phyloP scores from a whole-genome alignment of 2,888 invertebrate species.

The Aspidiotus rigidus region DNA sequence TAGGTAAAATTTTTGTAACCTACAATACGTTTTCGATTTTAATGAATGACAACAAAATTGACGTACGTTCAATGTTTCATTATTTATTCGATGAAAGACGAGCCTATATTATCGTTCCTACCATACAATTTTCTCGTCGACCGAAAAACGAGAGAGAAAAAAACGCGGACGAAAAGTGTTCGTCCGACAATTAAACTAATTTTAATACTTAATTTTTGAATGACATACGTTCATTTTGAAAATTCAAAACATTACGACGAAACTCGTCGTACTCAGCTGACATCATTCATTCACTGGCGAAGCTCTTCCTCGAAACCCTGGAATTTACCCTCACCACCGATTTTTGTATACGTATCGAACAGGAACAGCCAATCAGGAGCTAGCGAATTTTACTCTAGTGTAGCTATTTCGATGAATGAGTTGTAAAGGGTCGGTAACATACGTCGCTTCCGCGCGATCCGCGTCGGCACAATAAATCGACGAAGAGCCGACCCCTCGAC shows the following conservation, averaged over 20 bases:
- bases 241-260: conserved; percentile 12
- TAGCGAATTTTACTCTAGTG: conserved; percentile 28
- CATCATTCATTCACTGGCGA: conserved; percentile 27
- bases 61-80: too few species aligned
- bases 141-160: neutral
- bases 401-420: conserved; percentile 31
- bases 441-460: neutral
- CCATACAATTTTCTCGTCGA: too few species aligned
- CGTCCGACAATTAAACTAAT: neutral
- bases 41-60: too few species aligned
- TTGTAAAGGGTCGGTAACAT: conserved; percentile 25
- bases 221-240: conserved; percentile 19
- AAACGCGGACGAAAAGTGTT: neutral
- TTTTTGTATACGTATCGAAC: conserved; percentile 28
- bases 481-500: neutral
- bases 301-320: conserved; percentile 16
- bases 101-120: too few species aligned
- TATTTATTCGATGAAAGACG: too few species aligned
- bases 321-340: conserved; percentile 23
- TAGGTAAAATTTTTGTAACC: too few species aligned
- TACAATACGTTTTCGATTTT: too few species aligned
- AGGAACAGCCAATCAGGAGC: conserved; percentile 32
- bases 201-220: conserved; percentile 17
- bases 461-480: neutral
- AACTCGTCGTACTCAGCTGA: conserved; percentile 10